These are phyloP conservation scores for Agrotis clavis DNA, from an alignment of 2,888 invertebrate species.

Conservation along the genomic window DNA sequence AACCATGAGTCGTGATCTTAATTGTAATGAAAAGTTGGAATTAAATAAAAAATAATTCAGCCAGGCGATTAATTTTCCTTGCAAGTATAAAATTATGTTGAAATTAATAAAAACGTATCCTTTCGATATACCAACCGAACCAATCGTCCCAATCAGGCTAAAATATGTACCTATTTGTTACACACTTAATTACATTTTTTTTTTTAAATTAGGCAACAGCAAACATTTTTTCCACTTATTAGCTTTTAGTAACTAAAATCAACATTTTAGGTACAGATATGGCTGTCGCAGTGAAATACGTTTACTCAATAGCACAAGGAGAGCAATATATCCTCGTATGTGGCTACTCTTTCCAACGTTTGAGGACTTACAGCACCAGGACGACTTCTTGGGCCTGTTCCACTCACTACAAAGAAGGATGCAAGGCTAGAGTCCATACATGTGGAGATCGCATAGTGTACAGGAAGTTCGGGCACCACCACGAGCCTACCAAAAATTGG, in stretches of 20 bases:
- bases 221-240: too few species aligned
- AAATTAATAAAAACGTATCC: too few species aligned
- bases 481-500: conserved; percentile 33
- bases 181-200: too few species aligned
- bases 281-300: conserved; percentile 29
- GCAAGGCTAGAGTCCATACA: conserved; percentile 40
- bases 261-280: conserved; percentile 16
- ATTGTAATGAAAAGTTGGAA: too few species aligned
- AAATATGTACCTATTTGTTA: too few species aligned
- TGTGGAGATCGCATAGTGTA: conserved; percentile 16
- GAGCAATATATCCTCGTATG: conserved; percentile 30
- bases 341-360: conserved; percentile 35
- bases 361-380: conserved; percentile 30
- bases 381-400: conserved; percentile 40
- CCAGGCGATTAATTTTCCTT: too few species aligned
- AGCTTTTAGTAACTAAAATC: background rate
- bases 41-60: too few species aligned
- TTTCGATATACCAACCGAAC: too few species aligned
- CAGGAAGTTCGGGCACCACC: conserved; percentile 19
- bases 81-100: too few species aligned
- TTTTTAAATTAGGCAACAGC: too few species aligned
- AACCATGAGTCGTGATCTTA: too few species aligned
- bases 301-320: conserved; percentile 29
- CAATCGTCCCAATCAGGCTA: too few species aligned
- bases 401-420: conserved; percentile 36